Percentiles rank a stretch among this genome's conserved stretches.
phyloP scores from a whole-genome alignment of 2,797 vertebrate genomes.

The Agapornis canus region DNA sequence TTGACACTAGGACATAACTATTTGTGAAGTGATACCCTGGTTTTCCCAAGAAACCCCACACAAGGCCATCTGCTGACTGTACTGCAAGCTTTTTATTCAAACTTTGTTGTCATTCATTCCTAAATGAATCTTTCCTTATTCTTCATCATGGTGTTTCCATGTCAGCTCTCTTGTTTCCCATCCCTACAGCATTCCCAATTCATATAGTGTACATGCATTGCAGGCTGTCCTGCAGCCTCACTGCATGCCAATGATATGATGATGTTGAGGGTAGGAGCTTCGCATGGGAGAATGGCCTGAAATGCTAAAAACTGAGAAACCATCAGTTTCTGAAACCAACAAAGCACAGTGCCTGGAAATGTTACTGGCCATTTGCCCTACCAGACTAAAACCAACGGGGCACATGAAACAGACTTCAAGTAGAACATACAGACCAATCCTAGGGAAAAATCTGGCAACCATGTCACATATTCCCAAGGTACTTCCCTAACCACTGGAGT shows the following conservation, averaged over 20 bases:
- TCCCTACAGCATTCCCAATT: not conserved
- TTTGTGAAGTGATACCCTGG: not conserved
- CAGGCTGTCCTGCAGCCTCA: not conserved
- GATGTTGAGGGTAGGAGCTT: not conserved
- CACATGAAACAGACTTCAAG: not conserved
- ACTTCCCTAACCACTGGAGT: not conserved
- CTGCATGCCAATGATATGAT: not conserved
- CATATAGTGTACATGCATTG: fast-evolving
- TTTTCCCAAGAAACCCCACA: not conserved
- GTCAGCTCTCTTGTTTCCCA: not conserved
- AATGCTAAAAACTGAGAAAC: not conserved
- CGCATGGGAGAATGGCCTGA: not conserved
- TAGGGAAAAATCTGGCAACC: not conserved
- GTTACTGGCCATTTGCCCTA: fast-evolving
- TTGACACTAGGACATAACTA: fast-evolving
- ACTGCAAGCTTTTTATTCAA: not conserved
- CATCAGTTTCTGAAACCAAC: not conserved
- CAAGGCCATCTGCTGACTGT: not conserved
- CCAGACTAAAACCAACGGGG: not conserved
- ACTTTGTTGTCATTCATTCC: not conserved
- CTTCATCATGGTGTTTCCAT: not conserved
- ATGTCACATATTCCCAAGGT: not conserved
- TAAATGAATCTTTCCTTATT: not conserved
- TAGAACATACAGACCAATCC: not conserved
- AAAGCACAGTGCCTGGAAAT: not conserved